Conservation (phyloP, 2,888 invertebrate species). For the Tetragnatha montana region DNA sequence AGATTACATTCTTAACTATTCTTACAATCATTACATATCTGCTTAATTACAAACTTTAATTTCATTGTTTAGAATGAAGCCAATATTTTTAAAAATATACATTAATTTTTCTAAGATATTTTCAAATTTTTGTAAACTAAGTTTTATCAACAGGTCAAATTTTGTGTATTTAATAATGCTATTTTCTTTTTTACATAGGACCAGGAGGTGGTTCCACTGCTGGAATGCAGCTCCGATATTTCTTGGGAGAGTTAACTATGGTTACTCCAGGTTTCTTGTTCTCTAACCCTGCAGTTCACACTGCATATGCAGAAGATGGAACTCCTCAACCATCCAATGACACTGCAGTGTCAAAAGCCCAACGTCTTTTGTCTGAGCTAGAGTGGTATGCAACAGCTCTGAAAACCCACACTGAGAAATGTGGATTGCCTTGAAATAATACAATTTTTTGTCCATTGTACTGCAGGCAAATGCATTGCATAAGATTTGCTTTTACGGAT, state of each 20-base stretch:
- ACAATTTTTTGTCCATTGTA: background rate
- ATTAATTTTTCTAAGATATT: background rate
- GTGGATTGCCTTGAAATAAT: slow-evolving; percentile 50
- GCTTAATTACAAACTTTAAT: slow-evolving; percentile 1
- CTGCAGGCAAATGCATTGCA: too few species aligned
- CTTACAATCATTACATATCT: too few species aligned
- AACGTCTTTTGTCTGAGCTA: slow-evolving; percentile 75
- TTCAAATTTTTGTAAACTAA: too few species aligned
- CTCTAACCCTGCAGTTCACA: slow-evolving; percentile 75
- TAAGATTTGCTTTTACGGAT: too few species aligned
- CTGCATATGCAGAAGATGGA: slow-evolving; percentile 75
- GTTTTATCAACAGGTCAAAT: background rate
- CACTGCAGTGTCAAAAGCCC: slow-evolving; percentile 74
- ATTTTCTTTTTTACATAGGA: slow-evolving; percentile 73
- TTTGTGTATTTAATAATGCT: too few species aligned
- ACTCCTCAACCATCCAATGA: slow-evolving; percentile 74
- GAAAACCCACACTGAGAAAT: slow-evolving; percentile 72
- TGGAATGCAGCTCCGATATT: slow-evolving; percentile 75
- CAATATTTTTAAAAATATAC: background rate
- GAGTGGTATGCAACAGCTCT: slow-evolving; percentile 77
- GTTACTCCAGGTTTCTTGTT: slow-evolving; percentile 76
- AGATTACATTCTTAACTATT: too few species aligned
- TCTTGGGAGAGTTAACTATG: slow-evolving; percentile 76
- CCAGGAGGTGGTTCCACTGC: slow-evolving; percentile 76
- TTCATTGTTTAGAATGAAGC: background rate